Conservation (phyloP, 2,113 vertebrate genomes). For the Pluvianellus socialis region DNA sequence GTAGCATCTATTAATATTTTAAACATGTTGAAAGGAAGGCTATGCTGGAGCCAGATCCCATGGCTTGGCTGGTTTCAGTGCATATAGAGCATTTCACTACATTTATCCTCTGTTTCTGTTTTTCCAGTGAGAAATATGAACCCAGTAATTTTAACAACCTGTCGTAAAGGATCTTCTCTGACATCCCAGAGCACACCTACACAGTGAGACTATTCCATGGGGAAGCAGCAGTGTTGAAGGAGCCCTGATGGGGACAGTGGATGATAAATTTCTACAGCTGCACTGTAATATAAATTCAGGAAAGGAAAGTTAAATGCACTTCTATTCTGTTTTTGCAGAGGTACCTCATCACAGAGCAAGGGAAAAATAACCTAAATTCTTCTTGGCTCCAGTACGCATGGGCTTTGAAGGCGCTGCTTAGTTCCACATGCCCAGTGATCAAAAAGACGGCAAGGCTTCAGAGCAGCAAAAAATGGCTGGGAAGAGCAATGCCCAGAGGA, state of each 20-base stretch:
- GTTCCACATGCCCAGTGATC: constrained; percentile 2
- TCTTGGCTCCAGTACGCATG: background rate
- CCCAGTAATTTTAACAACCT: background rate
- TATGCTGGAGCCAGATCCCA: background rate
- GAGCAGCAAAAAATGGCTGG: background rate
- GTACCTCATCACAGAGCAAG: background rate
- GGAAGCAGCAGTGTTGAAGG: background rate
- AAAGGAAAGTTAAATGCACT: background rate
- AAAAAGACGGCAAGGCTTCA: constrained; percentile 26
- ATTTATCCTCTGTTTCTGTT: background rate
- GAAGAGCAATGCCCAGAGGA: background rate
- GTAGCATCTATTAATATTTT: background rate
- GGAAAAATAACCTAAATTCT: background rate
- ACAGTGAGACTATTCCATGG: background rate
- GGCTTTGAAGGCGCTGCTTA: background rate
- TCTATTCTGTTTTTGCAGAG: constrained; percentile 5
- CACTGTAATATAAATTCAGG: background rate
- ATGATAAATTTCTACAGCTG: background rate
- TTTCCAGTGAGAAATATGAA: background rate
- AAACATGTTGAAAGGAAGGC: background rate
- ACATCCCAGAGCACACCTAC: background rate
- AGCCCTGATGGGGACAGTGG: background rate
- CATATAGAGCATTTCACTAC: background rate
- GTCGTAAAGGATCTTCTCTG: background rate
- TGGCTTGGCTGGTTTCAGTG: background rate